Base-by-base conservation (phyloP, 2,113 vertebrate species). In the Romanogobio albipinnatus region DNA sequence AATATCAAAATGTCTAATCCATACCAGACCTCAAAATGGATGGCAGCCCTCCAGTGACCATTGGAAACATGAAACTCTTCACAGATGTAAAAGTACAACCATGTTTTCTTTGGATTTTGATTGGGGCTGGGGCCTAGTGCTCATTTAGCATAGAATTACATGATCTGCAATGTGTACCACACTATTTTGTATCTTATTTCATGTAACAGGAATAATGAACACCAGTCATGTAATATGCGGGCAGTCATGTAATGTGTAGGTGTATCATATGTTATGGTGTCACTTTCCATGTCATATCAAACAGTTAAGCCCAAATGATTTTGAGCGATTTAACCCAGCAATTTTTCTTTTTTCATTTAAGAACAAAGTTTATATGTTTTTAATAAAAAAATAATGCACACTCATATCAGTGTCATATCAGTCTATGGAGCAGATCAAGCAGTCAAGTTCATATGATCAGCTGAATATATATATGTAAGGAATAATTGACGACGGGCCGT, bases 141-240 rank as follows among this genome's bases (percentile, higher is more conserved):
- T 66, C 19, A 66, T 66, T 83, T 47, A 22, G 43, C 73, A 33
- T 22, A 75, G 14, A 70, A 80, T 56, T 76, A 81, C 43, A 36
- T 29, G 22, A 45, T 74, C 36, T 75, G 66, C 61, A 79, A 7
- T 61, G 26, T n/a, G 64, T 17, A 51, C 17, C 76, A 24, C 33
- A 36, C 9, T 2, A n/a, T 4, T 39, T 39, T 53, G 26, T 49
- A 93, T 92, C 93, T 95, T 92, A 91, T 77, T 51, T 33, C 39
- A 43, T 61, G 92, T 93, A 93, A 94, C 93, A 93, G 92, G 90
- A 90, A 93, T 71, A 87, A 64, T 82, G 88, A 90, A 93, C 91
- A 92, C 89, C 88, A 90, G 89, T 89, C 88, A 89, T 84, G 75
- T 93, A 91, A 93, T 93, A 14, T 77, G 13, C n/a, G 17, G 9